These are phyloP conservation scores for Temnopleurus reevesii DNA, from an alignment of 53 echinoderm and acorn worm species.

Conservation along the genomic window DNA sequence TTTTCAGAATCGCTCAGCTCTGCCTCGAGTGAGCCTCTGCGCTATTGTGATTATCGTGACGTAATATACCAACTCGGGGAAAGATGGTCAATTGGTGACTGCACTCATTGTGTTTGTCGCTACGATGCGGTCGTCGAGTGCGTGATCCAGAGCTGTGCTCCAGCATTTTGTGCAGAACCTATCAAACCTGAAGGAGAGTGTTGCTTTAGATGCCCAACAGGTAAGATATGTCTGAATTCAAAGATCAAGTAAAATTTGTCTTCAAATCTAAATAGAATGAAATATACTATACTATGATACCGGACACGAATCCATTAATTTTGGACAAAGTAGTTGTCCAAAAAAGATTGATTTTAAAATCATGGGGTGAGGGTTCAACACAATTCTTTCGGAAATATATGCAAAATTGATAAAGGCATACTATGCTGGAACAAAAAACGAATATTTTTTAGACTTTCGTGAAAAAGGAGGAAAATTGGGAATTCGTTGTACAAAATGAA, in stretches of 20 bases:
- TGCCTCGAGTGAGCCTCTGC: no score
- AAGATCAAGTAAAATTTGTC: neutral
- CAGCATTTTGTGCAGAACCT: neutral
- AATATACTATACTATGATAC: neutral
- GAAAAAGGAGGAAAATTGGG: no score
- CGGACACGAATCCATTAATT: no score
- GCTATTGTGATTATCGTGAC: neutral
- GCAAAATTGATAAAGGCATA: no score
- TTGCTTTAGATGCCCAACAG: neutral
- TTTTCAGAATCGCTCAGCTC: no score
- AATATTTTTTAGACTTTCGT: no score
- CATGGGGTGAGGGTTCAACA: no score
- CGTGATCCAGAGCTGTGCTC: neutral
- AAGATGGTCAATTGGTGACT: neutral
- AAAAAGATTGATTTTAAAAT: no score
- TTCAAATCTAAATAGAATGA: neutral
- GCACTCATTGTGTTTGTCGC: neutral
- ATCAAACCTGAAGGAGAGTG: neutral
- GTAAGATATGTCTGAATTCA: neutral
- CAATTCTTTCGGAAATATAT: no score
- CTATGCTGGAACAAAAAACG: no score
- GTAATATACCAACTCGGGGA: neutral
- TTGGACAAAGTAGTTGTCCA: no score
- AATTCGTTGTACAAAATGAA: no score
- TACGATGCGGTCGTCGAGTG: neutral